Conservation (phyloP, 1,140 invertebrate species). For the Nomia melanderi region DNA sequence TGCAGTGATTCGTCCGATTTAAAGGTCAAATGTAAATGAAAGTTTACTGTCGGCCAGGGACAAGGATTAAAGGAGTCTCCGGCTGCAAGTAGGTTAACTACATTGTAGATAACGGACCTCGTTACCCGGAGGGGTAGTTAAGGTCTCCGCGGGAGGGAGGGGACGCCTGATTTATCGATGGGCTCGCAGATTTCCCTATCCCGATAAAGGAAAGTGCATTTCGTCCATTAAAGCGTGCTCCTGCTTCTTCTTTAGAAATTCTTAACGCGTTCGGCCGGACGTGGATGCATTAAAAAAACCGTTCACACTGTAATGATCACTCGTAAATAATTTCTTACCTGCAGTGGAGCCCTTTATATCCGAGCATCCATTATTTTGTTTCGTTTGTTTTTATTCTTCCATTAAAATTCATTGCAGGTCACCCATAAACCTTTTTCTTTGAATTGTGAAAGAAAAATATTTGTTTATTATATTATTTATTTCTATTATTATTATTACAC, state of each 20-base stretch:
- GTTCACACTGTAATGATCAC: not conserved
- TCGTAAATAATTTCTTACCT: not conserved
- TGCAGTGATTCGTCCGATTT: conserved; percentile 5
- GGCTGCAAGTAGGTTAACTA: conserved; percentile 45
- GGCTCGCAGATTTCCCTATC: conserved; percentile 18
- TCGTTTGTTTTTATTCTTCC: too few species aligned
- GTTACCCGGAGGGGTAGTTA: conserved; percentile 32
- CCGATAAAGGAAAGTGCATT: conserved; percentile 37
- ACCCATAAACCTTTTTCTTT: too few species aligned
- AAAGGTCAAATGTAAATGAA: conserved; percentile 40
- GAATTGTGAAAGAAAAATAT: too few species aligned
- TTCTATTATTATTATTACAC: too few species aligned
- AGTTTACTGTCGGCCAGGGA: conserved; percentile 13
- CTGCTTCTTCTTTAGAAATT: conserved; percentile 11
- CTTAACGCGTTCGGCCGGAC: not conserved
- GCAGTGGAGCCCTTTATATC: too few species aligned
- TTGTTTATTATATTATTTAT: too few species aligned
- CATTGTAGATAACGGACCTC: conserved; percentile 32
- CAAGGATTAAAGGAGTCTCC: conserved; percentile 28
- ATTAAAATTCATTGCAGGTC: too few species aligned
- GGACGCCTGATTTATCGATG: conserved; percentile 28
- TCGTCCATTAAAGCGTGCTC: conserved; percentile 17
- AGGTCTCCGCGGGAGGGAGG: conserved; percentile 10
- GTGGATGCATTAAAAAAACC: not conserved
- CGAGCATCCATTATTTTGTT: too few species aligned